phyloP scores from a whole-genome alignment of 1,140 invertebrate species.

The Papilio polytes region DNA sequence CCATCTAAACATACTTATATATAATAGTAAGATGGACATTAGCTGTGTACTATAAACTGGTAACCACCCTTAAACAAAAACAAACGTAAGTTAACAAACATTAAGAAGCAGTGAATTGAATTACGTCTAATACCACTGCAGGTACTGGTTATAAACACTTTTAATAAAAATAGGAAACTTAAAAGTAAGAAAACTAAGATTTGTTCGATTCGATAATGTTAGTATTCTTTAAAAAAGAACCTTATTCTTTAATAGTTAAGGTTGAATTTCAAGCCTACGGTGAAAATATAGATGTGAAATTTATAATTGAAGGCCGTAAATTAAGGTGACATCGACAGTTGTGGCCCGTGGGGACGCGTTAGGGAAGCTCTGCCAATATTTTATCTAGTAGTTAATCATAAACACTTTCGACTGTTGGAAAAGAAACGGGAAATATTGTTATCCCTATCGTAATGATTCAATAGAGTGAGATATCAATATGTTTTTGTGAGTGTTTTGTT shows the following conservation, averaged over 20 bases:
- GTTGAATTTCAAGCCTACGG: slow-evolving; percentile 40
- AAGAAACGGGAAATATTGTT: not conserved
- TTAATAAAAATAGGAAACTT: not conserved
- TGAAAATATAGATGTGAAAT: slow-evolving; percentile 67
- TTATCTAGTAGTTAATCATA: slow-evolving; percentile 80
- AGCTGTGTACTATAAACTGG: no score
- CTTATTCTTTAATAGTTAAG: slow-evolving; percentile 19
- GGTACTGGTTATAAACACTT: not conserved
- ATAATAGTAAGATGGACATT: no score
- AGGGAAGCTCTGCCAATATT: slow-evolving; percentile 74
- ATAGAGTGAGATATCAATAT: not conserved
- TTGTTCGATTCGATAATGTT: not conserved
- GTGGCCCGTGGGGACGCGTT: slow-evolving; percentile 65
- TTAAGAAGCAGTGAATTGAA: not conserved
- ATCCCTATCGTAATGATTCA: not conserved
- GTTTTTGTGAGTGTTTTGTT: not conserved
- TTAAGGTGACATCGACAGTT: slow-evolving; percentile 83
- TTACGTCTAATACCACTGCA: not conserved
- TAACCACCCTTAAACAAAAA: no score
- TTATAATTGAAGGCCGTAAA: slow-evolving; percentile 82
- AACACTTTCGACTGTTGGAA: slow-evolving; percentile 24
- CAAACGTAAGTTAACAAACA: no score
- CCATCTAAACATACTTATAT: no score
- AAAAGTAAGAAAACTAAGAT: not conserved
- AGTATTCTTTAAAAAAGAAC: not conserved